phyloP scores from a whole-genome alignment of 2,888 invertebrate genomes.

The Ellobium chinense region DNA sequence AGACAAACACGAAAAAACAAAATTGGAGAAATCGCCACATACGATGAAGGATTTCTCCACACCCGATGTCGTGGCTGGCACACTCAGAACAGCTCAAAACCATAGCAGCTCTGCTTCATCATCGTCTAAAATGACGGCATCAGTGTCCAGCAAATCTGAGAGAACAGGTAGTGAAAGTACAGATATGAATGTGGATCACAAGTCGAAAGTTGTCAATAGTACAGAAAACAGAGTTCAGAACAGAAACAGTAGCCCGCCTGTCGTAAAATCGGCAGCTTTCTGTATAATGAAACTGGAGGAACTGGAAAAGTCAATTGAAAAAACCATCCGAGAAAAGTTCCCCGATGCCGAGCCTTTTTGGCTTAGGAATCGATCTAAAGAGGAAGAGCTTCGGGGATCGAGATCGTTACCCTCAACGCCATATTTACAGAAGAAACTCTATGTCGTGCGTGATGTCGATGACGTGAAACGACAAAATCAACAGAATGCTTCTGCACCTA shows the following conservation, averaged over 20 bases:
- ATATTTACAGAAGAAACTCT: constrained; percentile 34
- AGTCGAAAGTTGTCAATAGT: not conserved
- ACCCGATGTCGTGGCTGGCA: not conserved
- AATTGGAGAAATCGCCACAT: not conserved
- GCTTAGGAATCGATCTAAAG: constrained; percentile 4
- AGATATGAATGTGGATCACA: constrained; percentile 25
- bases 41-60: not conserved
- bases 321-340: constrained; percentile 52
- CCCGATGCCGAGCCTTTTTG: constrained; percentile 45
- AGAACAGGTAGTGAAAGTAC: not conserved
- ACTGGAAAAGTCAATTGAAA: constrained; percentile 50
- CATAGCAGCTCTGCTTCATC: not conserved
- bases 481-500: not conserved
- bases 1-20: not conserved
- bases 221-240: constrained; percentile 13
- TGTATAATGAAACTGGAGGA: constrained; percentile 52
- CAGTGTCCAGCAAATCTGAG: not conserved
- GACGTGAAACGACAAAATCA: not conserved
- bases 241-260: constrained; percentile 29
- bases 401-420: constrained; percentile 40
- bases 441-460: constrained; percentile 5
- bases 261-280: constrained; percentile 44
- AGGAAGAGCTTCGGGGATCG: constrained; percentile 38
- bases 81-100: not conserved
- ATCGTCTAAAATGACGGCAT: not conserved